Evolutionary conservation across 2,888 invertebrate species (phyloP).

Genomic region (Drosophila anomalipes): DNA sequence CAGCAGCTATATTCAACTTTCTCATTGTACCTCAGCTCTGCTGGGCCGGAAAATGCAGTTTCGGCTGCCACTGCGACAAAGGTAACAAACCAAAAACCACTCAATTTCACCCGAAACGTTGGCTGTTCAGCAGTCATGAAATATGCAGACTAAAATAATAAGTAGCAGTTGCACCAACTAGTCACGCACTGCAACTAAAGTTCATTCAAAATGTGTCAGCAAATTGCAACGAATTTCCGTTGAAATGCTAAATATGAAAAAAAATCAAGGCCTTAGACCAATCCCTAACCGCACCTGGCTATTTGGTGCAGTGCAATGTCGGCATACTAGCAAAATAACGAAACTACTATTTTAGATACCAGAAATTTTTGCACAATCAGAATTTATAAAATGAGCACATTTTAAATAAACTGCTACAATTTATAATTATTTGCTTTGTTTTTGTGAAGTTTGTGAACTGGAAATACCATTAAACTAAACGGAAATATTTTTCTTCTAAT

Average conservation of each 20-base stretch:
- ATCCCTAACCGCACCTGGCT: neutral
- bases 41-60: conserved; percentile 5
- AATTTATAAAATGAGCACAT: neutral
- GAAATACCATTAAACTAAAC: neutral
- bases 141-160: conserved; percentile 53
- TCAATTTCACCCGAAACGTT: conserved; percentile 37
- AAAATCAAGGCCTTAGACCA: neutral
- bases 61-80: conserved; percentile 3
- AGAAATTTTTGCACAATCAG: neutral
- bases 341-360: neutral
- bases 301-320: neutral
- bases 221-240: conserved; percentile 24
- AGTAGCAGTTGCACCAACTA: conserved; percentile 23
- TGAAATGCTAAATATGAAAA: neutral
- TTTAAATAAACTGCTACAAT: neutral
- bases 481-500: neutral
- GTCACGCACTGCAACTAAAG: conserved; percentile 29
- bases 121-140: conserved; percentile 45
- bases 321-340: neutral
- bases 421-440: neutral
- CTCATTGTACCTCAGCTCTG: neutral
- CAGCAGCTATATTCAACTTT: conserved; percentile 10
- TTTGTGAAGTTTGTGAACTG: too few species aligned
- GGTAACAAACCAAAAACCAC: conserved; percentile 31
- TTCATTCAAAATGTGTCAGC: conserved; percentile 24